A percentile compares a stretch with the other conserved stretches of the same genome.
Conservation (phyloP, 2,797 vertebrate genomes). For the Xiphorhynchus erythropygius region DNA sequence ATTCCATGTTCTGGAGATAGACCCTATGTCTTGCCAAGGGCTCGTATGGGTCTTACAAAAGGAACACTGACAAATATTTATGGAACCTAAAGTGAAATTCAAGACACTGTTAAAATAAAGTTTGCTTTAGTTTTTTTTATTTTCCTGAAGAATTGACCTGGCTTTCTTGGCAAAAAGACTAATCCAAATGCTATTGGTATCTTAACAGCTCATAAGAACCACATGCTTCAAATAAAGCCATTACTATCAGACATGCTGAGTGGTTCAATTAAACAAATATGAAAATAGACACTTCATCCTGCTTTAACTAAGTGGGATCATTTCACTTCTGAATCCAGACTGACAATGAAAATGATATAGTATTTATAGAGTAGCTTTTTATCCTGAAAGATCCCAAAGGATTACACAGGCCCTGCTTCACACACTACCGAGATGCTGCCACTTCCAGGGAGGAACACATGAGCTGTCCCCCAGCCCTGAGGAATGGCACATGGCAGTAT, state of each 20-base stretch:
- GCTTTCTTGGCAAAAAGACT: conserved; percentile 64
- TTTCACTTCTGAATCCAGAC: conserved; percentile 34
- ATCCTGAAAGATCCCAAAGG: conserved; percentile 36
- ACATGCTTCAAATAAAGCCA: conserved; percentile 67
- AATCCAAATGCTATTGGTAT: conserved; percentile 66
- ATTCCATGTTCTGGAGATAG: conserved; percentile 63
- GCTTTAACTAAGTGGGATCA: conserved; percentile 55
- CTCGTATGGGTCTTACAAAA: conserved; percentile 61
- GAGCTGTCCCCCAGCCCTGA: neutral
- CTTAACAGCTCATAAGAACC: conserved; percentile 68
- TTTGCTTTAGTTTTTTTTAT: conserved; percentile 62
- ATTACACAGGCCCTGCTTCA: neutral
- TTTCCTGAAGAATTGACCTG: conserved; percentile 68
- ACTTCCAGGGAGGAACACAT: neutral
- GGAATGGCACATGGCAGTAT: neutral
- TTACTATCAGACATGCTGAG: conserved; percentile 35
- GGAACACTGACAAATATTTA: conserved; percentile 73
- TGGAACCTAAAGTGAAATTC: conserved; percentile 75
- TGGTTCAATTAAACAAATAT: conserved; percentile 73
- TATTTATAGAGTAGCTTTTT: conserved; percentile 48
- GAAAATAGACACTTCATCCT: conserved; percentile 69
- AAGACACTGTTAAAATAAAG: conserved; percentile 77
- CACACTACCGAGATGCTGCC: neutral
- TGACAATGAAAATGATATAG: conserved; percentile 48
- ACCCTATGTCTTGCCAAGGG: conserved; percentile 62